These are phyloP conservation scores for Collichthys lucidus DNA, from an alignment of 2,113 vertebrate species.

Conservation along the genomic window DNA sequence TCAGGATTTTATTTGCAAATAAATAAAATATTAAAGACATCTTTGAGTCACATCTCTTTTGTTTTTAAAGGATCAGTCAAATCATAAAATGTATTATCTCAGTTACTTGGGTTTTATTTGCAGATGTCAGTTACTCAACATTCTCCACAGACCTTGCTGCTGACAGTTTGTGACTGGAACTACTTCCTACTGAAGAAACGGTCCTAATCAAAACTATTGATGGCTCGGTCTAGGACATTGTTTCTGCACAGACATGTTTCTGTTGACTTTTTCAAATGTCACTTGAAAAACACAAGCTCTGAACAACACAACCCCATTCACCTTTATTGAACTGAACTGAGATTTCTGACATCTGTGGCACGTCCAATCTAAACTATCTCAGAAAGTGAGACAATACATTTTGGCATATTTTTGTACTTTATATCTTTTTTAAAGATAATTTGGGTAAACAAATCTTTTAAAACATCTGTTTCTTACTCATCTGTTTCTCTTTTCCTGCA, in stretches of 20 bases:
- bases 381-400: neutral
- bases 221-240: neutral
- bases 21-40: neutral
- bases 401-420: neutral
- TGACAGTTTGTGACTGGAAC: neutral
- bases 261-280: neutral
- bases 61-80: neutral
- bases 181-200: neutral
- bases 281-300: neutral
- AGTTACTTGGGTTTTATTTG: neutral
- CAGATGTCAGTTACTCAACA: neutral
- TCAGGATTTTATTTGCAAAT: neutral
- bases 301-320: neutral
- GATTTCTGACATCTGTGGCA: neutral
- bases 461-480: neutral
- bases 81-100: neutral
- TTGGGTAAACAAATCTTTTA: neutral
- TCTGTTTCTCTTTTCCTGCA: slow-evolving; percentile 28
- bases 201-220: neutral
- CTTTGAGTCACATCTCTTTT: neutral
- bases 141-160: neutral
- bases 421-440: neutral
- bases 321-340: neutral
- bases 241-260: neutral
- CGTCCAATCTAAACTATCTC: neutral